Evolutionary conservation across 2,797 vertebrate species (phyloP).

Genomic region (Neomorphus geoffroyi): DNA sequence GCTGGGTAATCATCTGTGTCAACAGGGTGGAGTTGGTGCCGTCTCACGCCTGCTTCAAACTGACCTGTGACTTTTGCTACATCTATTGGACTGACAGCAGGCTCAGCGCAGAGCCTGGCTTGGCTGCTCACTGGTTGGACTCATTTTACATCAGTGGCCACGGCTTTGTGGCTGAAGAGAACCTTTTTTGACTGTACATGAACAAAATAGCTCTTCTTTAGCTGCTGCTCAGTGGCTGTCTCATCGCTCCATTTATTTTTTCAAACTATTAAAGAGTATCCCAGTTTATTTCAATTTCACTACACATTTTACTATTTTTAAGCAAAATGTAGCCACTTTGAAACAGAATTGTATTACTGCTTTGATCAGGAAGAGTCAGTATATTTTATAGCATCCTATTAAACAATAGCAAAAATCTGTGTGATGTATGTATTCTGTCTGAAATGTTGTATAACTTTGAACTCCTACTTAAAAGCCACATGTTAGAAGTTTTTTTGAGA

Average conservation of each 20-base stretch:
- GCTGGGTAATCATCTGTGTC: accelerated
- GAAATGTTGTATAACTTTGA: neutral
- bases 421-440: neutral
- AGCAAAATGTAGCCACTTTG: neutral
- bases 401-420: neutral
- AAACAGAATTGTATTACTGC: neutral
- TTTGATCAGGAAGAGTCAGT: neutral
- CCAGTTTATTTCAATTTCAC: neutral
- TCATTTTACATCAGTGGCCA: neutral
- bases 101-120: neutral
- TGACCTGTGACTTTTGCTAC: neutral
- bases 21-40: neutral
- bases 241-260: neutral
- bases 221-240: neutral
- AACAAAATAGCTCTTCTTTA: neutral
- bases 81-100: neutral
- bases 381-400: neutral
- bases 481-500: neutral
- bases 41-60: neutral
- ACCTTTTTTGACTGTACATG: neutral
- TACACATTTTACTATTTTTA: neutral
- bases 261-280: neutral
- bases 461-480: neutral
- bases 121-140: neutral
- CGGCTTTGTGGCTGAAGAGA: neutral